Conservation (phyloP, 2,113 vertebrate species). For the Sarotherodon lohbergeri region DNA sequence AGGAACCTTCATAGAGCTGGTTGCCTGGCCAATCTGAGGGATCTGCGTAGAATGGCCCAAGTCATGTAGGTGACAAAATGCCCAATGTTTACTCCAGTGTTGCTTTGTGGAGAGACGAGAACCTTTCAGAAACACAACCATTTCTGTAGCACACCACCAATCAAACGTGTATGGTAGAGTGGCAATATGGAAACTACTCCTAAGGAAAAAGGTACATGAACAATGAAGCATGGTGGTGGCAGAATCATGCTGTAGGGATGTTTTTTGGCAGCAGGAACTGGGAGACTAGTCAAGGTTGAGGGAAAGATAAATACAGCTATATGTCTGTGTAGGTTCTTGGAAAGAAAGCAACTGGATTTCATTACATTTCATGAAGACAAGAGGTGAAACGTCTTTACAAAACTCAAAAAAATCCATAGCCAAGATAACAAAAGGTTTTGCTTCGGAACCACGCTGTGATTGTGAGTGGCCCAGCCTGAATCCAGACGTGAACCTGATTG, state of each 20-base stretch:
- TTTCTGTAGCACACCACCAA: background rate
- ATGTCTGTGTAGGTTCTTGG: background rate
- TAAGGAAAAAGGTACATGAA: background rate
- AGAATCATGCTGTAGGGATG: background rate
- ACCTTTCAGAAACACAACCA: background rate
- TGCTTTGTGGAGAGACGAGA: background rate
- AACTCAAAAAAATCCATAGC: background rate
- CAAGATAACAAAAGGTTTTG: background rate
- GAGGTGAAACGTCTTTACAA: background rate
- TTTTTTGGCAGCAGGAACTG: background rate
- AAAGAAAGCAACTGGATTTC: background rate
- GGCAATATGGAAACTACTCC: background rate
- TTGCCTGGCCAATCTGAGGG: background rate
- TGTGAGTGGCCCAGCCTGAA: background rate
- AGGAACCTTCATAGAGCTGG: background rate
- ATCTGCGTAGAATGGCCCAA: background rate
- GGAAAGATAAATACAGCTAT: background rate
- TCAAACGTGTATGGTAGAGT: background rate
- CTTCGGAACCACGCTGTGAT: background rate
- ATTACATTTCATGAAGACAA: background rate
- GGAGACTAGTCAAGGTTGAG: background rate
- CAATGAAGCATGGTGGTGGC: background rate
- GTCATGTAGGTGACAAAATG: background rate
- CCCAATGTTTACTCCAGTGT: background rate
- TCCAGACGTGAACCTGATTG: background rate